A percentile compares a stretch with the other conserved stretches of the same genome.
phyloP scores from a whole-genome alignment of 2,113 vertebrate genomes.

The Equus przewalskii region DNA sequence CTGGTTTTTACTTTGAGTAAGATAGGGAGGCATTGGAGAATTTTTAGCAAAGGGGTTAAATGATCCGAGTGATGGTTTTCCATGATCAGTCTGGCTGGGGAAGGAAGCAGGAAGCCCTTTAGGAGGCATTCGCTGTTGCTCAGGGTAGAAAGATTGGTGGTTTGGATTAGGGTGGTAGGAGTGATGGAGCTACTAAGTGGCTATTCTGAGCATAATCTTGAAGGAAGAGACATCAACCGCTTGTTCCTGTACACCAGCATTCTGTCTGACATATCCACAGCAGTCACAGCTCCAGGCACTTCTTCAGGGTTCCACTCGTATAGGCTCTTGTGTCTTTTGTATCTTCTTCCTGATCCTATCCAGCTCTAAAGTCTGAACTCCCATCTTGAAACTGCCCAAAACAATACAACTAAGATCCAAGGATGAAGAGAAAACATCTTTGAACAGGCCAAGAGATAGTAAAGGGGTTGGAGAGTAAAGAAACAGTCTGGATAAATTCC shows the following conservation, averaged over 20 bases:
- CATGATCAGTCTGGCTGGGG: background rate
- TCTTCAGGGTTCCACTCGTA: background rate
- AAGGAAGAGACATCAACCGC: background rate
- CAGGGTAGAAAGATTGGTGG: background rate
- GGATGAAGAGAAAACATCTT: background rate
- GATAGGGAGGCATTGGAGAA: background rate
- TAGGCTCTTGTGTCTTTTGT: background rate
- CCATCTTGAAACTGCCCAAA: background rate
- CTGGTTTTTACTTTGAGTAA: background rate
- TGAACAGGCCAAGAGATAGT: background rate
- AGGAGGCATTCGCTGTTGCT: background rate
- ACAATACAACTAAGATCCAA: background rate
- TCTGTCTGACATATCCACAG: background rate
- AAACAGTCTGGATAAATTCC: background rate
- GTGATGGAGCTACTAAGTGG: background rate
- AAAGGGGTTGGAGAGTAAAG: background rate
- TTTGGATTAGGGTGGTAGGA: background rate
- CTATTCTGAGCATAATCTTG: background rate
- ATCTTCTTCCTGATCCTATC: background rate
- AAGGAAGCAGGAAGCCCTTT: background rate
- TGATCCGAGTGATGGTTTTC: background rate
- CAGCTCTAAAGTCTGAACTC: background rate
- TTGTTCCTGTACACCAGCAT: background rate
- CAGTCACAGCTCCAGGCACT: background rate
- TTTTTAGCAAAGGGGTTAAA: background rate